Percentiles rank a stretch among this genome's conserved stretches.
Conservation (phyloP, 2,797 vertebrate genomes). For the Xerus rutilus region DNA sequence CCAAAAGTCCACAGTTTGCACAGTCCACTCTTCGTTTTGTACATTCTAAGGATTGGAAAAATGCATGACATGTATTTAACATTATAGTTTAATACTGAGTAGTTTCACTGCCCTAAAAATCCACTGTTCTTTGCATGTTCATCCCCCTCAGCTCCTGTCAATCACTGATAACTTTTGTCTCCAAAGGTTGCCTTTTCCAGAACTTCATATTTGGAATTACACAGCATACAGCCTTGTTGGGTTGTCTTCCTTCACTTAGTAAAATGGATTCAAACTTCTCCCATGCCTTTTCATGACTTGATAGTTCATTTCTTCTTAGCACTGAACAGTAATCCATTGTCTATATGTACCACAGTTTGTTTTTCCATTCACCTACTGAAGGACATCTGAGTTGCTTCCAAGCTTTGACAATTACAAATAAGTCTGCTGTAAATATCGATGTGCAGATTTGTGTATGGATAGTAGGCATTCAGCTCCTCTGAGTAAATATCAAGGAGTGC, state of each 20-base stretch:
- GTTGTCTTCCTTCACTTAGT: background rate
- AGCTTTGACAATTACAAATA: background rate
- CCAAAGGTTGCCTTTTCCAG: background rate
- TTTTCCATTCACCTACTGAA: background rate
- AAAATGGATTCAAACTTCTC: background rate
- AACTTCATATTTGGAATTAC: background rate
- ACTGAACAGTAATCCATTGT: background rate
- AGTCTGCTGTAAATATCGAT: background rate
- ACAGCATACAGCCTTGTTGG: background rate
- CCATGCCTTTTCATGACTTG: background rate
- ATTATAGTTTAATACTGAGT: background rate
- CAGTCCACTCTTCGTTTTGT: background rate
- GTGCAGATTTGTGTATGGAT: background rate
- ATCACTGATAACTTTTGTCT: background rate
- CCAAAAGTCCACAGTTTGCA: background rate
- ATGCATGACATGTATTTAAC: background rate
- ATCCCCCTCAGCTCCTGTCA: background rate
- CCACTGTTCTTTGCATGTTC: background rate
- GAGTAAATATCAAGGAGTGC: background rate
- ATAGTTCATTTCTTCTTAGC: background rate
- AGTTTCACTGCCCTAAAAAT: background rate
- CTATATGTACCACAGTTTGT: background rate
- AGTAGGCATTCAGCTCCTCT: background rate
- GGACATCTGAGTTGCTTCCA: background rate
- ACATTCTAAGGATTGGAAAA: background rate